Conservation (phyloP, 2,888 invertebrate genomes). For the Drosophila basisetae region DNA sequence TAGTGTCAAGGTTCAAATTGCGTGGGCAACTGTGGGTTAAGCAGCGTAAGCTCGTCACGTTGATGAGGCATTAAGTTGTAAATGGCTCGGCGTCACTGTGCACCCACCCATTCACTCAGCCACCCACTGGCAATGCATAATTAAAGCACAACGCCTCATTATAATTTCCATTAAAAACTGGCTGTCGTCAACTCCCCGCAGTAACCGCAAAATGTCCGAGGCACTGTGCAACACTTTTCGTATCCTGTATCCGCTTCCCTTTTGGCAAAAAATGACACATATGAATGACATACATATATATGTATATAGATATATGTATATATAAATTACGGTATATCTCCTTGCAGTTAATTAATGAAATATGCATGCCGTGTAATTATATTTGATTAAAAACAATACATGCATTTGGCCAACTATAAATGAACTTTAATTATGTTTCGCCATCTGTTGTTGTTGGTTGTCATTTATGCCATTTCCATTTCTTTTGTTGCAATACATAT, state of each 20-base stretch:
- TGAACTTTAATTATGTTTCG: slow-evolving; percentile 61
- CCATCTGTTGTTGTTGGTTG: slow-evolving; percentile 17
- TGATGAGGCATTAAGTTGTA: slow-evolving; percentile 74
- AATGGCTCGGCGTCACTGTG: slow-evolving; percentile 59
- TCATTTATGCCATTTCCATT: slow-evolving; percentile 7
- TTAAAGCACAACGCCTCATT: slow-evolving; percentile 75
- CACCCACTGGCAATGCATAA: slow-evolving; percentile 64
- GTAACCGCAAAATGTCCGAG: slow-evolving; percentile 32
- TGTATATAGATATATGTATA: slow-evolving; percentile 2
- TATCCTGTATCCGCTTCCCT: slow-evolving; percentile 13
- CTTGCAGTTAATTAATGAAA: slow-evolving; percentile 61
- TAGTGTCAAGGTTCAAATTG: slow-evolving; percentile 74
- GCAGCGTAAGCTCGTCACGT: slow-evolving; percentile 58
- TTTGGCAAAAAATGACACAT: neutral
- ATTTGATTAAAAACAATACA: slow-evolving; percentile 75
- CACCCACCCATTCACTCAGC: slow-evolving; percentile 4
- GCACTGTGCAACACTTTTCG: slow-evolving; percentile 19
- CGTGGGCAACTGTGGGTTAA: slow-evolving; percentile 38
- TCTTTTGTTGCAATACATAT: slow-evolving; percentile 41
- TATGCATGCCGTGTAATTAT: slow-evolving; percentile 67
- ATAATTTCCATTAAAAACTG: slow-evolving; percentile 79
- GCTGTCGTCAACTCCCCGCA: slow-evolving; percentile 18
- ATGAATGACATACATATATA: neutral
- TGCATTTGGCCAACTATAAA: slow-evolving; percentile 45
- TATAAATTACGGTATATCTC: slow-evolving; percentile 1